Base-by-base conservation (phyloP, 2,888 invertebrate species). In the Timema cristinae region DNA sequence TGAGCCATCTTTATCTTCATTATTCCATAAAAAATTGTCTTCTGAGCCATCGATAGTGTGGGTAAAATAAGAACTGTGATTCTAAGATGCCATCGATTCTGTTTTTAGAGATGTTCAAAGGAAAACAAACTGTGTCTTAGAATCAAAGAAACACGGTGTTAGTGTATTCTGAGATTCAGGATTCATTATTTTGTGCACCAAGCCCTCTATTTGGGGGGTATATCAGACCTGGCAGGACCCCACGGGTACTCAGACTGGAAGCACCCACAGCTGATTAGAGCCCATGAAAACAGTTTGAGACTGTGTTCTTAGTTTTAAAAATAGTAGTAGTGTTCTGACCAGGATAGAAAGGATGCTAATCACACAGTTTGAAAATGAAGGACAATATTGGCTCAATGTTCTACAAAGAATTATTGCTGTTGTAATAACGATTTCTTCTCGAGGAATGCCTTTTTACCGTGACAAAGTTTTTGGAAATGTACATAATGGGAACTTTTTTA, bases 401-500 rank as follows among this genome's bases (percentile, higher is more conserved):
- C 11, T 66, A 15, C 66, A 66, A 66, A 66, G 66, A 66, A 47
- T 66, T 66, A 11, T 16, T 54, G 13, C 66, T 66, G 32, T 15
- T 66, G 10, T 66, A 11, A 66, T 16, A 47, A 66, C 5, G 47
- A n/a, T 66, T 9, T 54, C 48, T 66, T 66, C 66, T 66, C 16
- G 7, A 66, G 7, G 66, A 66, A 0, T 66, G 66, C 32, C 16
- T 15, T 66, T 66, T 47, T 9, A 66, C 47, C 5, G 8, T 48
- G 66, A 66, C 47, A 11, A 66, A 59, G 11, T 59, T 9, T 11
- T 59, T 59, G 59, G 59, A 59, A 59, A 2, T 66, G 66, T 66
- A 32, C 66, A 66, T 66, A 66, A 66, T 66, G 66, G 66, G 15
- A 66, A 66, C 66, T 15, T 66, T 66, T 66, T 47, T 66, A n/a